Evolutionary conservation across 2,888 invertebrate genomes (phyloP).

Genomic region (Caenorhabditis becei): DNA sequence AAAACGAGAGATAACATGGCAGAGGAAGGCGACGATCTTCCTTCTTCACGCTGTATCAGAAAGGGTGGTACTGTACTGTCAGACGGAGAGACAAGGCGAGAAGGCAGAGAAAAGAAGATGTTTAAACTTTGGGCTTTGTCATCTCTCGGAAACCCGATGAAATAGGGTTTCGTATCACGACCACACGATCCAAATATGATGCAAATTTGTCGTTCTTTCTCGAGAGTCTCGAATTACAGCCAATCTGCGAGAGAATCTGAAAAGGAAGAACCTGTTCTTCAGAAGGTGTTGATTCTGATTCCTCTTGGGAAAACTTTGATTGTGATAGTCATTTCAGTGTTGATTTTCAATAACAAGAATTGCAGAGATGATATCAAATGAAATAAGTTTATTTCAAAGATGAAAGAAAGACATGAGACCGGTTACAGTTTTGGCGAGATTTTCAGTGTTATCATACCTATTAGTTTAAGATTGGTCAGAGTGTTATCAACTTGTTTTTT

Average conservation of each 20-base stretch:
- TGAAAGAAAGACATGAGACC: slow-evolving; percentile 18
- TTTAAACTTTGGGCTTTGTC: slow-evolving; percentile 63
- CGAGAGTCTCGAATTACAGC: slow-evolving; percentile 6
- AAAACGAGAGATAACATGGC: slow-evolving; percentile 35
- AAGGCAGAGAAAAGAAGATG: slow-evolving; percentile 51
- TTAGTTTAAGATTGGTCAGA: neutral
- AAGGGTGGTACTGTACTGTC: slow-evolving; percentile 59
- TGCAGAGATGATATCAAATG: neutral
- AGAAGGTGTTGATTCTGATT: neutral
- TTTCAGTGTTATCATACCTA: neutral
- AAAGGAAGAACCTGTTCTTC: neutral
- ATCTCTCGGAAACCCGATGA: slow-evolving; percentile 39
- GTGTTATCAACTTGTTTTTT: slow-evolving; percentile 34
- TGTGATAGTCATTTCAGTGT: too few species aligned
- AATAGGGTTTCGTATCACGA: slow-evolving; percentile 12
- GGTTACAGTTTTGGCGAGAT: slow-evolving; percentile 8
- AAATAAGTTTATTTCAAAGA: slow-evolving; percentile 22
- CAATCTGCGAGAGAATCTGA: neutral
- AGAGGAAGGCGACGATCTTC: slow-evolving; percentile 39
- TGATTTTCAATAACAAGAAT: slow-evolving; percentile 3
- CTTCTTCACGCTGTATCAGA: slow-evolving; percentile 40
- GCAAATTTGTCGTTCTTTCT: slow-evolving; percentile 20
- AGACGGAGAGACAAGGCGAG: slow-evolving; percentile 26
- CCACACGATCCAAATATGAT: slow-evolving; percentile 55
- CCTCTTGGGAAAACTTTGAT: neutral